These are phyloP conservation scores for Zhuqinia jingwanae DNA, from an alignment of 2,888 invertebrate species.

Conservation along the genomic window DNA sequence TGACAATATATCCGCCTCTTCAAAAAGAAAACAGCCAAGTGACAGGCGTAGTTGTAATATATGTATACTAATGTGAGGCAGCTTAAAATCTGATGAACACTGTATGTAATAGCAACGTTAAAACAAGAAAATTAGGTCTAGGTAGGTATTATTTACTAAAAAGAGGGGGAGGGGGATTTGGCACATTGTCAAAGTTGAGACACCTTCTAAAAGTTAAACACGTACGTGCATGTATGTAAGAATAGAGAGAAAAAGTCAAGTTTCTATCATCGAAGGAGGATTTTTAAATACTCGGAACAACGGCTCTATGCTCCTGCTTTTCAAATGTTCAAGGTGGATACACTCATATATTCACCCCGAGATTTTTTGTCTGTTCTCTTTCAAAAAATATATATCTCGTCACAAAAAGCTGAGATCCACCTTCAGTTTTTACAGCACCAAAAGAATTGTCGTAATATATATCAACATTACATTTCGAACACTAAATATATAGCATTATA, in stretches of 20 bases:
- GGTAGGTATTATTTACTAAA: conserved; percentile 48
- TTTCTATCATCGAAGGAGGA: conserved; percentile 19
- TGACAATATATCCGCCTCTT: conserved; percentile 15
- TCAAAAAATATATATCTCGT: conserved; percentile 29
- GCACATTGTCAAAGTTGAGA: conserved; percentile 57
- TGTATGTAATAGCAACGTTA: background rate
- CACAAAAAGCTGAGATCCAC: conserved; percentile 43
- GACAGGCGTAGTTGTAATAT: background rate
- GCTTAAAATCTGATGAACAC: conserved; percentile 36
- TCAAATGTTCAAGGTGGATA: conserved; percentile 35
- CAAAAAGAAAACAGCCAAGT: background rate
- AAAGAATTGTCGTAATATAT: conserved; percentile 4
- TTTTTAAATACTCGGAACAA: background rate
- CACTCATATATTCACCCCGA: no score
- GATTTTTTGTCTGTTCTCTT: background rate
- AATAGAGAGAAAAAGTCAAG: conserved; percentile 16
- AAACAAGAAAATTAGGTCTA: conserved; percentile 53
- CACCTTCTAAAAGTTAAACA: conserved; percentile 24
- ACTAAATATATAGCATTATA: background rate
- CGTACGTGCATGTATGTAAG: background rate
- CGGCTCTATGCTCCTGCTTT: background rate
- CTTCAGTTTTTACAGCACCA: conserved; percentile 28
- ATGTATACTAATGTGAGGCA: background rate
- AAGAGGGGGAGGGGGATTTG: conserved; percentile 22
- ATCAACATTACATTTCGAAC: background rate